Percentiles rank a stretch among this genome's conserved stretches.
Conservation (phyloP, 2,113 vertebrate species). For the Equus przewalskii region DNA sequence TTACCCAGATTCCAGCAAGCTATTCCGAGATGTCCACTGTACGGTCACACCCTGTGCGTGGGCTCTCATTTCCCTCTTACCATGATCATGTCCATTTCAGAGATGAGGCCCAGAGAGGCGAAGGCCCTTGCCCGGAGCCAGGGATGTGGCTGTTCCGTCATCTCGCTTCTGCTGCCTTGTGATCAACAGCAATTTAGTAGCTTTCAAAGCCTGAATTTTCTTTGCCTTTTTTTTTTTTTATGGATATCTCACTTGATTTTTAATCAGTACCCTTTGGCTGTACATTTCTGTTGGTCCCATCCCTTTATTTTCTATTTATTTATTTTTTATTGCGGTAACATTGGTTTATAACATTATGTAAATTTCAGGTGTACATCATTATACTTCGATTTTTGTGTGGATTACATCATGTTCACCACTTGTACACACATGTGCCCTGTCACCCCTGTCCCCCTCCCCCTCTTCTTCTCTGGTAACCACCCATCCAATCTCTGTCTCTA, state of each 20-base stretch:
- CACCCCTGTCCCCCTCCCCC: no score
- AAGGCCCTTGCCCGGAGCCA: neutral
- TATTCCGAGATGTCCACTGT: neutral
- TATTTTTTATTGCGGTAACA: no score
- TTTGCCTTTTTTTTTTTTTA: neutral
- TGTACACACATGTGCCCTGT: no score
- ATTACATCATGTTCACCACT: no score
- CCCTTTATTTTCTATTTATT: neutral
- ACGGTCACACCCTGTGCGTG: rapidly evolving
- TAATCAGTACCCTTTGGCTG: slow-evolving; percentile 25
- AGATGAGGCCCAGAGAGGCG: neutral
- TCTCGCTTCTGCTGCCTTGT: neutral
- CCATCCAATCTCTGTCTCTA: no score
- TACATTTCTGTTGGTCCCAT: slow-evolving; percentile 16
- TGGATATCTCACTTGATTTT: slow-evolving; percentile 42
- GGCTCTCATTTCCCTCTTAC: neutral
- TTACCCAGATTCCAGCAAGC: neutral
- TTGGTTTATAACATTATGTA: no score
- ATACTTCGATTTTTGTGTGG: no score
- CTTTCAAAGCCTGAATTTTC: slow-evolving; percentile 8
- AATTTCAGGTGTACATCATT: no score
- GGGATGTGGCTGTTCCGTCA: neutral
- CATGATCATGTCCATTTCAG: neutral
- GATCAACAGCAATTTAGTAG: neutral
- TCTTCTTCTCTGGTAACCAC: no score